phyloP scores from a whole-genome alignment of 35 echinoderm and acorn worm species.

The Chiridota heheva region DNA sequence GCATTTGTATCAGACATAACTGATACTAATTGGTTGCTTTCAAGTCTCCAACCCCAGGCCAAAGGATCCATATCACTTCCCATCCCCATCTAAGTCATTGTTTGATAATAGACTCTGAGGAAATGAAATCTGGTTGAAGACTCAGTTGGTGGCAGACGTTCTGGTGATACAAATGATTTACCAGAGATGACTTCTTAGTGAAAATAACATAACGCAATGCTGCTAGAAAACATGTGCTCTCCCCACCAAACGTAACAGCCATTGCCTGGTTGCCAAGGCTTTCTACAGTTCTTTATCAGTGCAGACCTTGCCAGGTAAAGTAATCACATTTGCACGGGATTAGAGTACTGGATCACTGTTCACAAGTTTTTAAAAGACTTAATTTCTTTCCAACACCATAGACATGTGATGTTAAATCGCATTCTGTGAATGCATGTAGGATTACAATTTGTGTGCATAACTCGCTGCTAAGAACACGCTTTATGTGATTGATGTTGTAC shows the following conservation, averaged over 20 bases:
- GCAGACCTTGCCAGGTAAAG: neutral
- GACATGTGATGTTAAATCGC: constrained; percentile 18
- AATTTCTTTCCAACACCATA: constrained; percentile 63
- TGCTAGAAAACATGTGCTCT: neutral
- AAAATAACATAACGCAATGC: constrained; percentile 19
- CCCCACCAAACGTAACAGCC: constrained; percentile 14
- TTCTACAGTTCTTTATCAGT: neutral
- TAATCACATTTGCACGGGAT: constrained; percentile 21
- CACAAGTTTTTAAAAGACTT: constrained; percentile 39
- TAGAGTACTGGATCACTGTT: constrained; percentile 2
- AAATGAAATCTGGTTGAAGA: constrained; percentile 27
- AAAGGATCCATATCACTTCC: constrained; percentile 18
- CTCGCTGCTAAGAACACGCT: neutral
- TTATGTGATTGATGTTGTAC: neutral
- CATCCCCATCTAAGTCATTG: constrained; percentile 29
- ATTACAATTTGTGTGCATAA: constrained; percentile 5
- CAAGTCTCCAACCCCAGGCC: constrained; percentile 40
- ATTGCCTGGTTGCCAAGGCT: neutral
- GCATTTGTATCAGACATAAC: constrained; percentile 19
- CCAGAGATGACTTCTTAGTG: neutral
- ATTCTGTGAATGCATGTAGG: neutral
- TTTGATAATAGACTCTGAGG: constrained; percentile 33
- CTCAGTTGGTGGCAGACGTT: constrained; percentile 22
- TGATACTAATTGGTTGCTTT: constrained; percentile 15
- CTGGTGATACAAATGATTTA: constrained; percentile 21